Base-by-base conservation (phyloP, 2,113 vertebrate genomes). In the Ancistrus triradiatus region DNA sequence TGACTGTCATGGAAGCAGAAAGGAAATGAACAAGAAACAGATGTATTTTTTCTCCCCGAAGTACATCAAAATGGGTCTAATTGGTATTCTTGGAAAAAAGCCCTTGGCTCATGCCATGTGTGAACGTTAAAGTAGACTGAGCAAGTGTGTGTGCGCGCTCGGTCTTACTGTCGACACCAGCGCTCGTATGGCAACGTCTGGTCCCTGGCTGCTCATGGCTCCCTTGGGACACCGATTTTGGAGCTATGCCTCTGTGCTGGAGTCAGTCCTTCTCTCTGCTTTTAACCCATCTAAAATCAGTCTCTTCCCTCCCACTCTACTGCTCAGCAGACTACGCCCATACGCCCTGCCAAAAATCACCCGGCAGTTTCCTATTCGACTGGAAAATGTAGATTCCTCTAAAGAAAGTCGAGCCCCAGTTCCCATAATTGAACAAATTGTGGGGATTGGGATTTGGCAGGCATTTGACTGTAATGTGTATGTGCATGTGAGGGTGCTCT, bases 341-440 rank as follows among this genome's bases (percentile, higher is more conserved):
- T 61, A 49, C 25, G 6, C 37, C 3, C 27, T 14, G 17, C 59
- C 57, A 48, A 60, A 62, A 51, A 69, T 49, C 49, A 67, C 53
- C 65, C 50, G 15, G 48, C 59, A 74, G 71, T 79, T 81, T 80
- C 67, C 73, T 68, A 65, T 72, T 66, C 31, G 60, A 66, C 65
- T 75, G 67, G 77, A 76, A 57, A 70, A 69, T 63, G 66, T 80
- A 70, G 76, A 83, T 78, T 44, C 44, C 71, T 47, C 74, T 73
- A 58, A 49, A 72, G 59, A 62, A 67, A 81, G 72, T 76, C 48
- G 64, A 74, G 81, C 78, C 78, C 74, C 77, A 78, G 77, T 77
- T 82, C 73, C 77, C 56, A 75, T 78, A 84, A 79, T 76, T 78
- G 74, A 77, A 85, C 82, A 86, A 83, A 84, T 83, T 81, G 78